A percentile compares a stretch with the other conserved stretches of the same genome.
These are phyloP conservation scores for Bothrops jararaca DNA, from an alignment of 2,113 vertebrate species.

Conservation along the genomic window DNA sequence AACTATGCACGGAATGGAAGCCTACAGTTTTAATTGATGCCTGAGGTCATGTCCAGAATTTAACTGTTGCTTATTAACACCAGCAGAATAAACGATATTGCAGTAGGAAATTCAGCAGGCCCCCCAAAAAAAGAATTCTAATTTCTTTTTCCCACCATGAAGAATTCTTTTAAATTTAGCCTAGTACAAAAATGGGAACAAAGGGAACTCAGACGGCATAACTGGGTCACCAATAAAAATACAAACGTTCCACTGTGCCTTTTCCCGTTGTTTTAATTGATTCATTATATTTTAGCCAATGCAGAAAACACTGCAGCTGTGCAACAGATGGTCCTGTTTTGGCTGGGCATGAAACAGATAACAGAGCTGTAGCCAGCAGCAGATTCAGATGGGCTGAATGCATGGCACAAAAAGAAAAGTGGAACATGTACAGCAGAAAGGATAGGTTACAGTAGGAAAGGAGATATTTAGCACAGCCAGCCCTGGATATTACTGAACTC, in stretches of 20 bases:
- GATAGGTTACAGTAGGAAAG: constrained; percentile 3
- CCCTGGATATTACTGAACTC: background rate
- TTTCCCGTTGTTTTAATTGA: background rate
- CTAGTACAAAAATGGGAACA: accelerated
- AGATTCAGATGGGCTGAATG: constrained; percentile 28
- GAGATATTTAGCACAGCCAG: background rate
- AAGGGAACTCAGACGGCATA: background rate
- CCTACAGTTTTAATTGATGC: background rate
- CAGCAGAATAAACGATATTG: background rate
- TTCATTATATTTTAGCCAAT: constrained; percentile 50
- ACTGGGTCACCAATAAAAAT: constrained; percentile 18
- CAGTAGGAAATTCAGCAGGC: background rate
- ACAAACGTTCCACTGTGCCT: constrained; percentile 2
- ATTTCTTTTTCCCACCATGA: constrained; percentile 10
- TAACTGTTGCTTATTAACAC: background rate
- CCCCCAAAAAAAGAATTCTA: background rate
- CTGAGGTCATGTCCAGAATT: background rate
- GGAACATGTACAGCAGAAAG: constrained; percentile 20
- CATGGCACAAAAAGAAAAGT: background rate
- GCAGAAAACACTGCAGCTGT: constrained; percentile 21
- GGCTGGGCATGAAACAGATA: constrained; percentile 39
- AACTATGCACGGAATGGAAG: background rate
- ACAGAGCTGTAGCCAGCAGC: constrained; percentile 26
- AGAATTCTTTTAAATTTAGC: constrained; percentile 2
- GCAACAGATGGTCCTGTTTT: constrained; percentile 51